A percentile compares a stretch with the other conserved stretches of the same genome.
Evolutionary conservation across 2,113 vertebrate genomes (phyloP).

Genomic region (Ginglymostoma cirratum): DNA sequence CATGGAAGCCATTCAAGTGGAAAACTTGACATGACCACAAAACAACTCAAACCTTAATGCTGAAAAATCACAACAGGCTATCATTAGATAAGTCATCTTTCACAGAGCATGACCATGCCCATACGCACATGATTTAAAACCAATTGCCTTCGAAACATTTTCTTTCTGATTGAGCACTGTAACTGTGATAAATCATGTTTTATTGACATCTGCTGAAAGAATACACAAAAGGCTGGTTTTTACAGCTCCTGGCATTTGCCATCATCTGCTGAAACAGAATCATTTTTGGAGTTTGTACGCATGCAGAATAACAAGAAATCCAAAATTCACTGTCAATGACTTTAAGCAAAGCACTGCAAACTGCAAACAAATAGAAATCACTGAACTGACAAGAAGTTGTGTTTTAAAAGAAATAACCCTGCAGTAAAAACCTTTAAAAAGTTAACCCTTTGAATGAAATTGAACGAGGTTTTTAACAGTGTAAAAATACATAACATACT

Average conservation of each 20-base stretch:
- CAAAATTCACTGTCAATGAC: background rate
- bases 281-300: background rate
- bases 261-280: background rate
- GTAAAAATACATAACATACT: background rate
- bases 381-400: background rate
- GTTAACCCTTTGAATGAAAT: background rate
- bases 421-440: background rate
- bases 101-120: too few species aligned
- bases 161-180: background rate
- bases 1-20: background rate
- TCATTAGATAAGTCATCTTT: background rate
- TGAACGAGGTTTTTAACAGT: background rate
- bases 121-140: background rate
- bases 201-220: background rate
- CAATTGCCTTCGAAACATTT: background rate
- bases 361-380: background rate
- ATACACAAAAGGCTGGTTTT: background rate
- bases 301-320: background rate
- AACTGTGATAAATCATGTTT: background rate
- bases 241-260: background rate
- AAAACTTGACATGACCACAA: background rate
- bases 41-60: background rate
- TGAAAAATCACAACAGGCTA: background rate
- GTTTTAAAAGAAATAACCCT: background rate
- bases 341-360: background rate